Base-by-base conservation (phyloP, 1,140 invertebrate species). In the Octopus sinensis region DNA sequence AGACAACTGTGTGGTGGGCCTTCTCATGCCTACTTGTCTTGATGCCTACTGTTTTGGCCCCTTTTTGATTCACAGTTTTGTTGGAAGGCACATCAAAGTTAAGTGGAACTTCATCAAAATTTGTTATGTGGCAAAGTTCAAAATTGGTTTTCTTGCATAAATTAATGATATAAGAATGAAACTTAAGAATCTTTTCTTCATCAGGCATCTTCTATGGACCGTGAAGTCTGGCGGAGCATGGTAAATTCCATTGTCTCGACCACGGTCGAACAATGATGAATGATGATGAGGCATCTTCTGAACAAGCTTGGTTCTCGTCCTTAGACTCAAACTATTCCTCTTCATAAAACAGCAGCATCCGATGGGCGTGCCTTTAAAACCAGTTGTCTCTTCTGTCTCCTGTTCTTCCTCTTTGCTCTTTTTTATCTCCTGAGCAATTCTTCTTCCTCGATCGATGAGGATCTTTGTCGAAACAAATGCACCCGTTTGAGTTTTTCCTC, bases 21-120 rank as follows among this genome's bases (percentile, higher is more conserved):
- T 88, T 88, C 76, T 89, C 87, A 77, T 85, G 13, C 10, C 84
- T 84, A 9, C 82, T 85, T 43, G 85, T 84, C 73, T 82, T 84
- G 10, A 87, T 76, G 12, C 53, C 12, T 12, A 84, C 82, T n/a
- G 62, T 68, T 68, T 68, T 68, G 9, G n/a, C 62, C 9, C n/a
- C 62, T 68, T 68, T 68, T 68, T 10, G 9, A n/a, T 68, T n/a
- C 62, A 10, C 62, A 68, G n/a, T 68, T n/a, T 68, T 68, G 62
- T 68, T 68, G 9, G 62, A 68, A 10, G 62, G 62, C 9, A 68
- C 62, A 68, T 68, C n/a, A n/a, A 68, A 68, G 62, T 9, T 68
- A 10, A 68, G 62, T 9, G n/a, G 62, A 68, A 68, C 62, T 68
- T 68, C 62, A 68, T 68, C 62, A 9, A 68, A 10, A n/a, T 68